Evolutionary conservation across 92 coral and sea anemone species (phyloP).

Genomic region (Phenganax subtilis): DNA sequence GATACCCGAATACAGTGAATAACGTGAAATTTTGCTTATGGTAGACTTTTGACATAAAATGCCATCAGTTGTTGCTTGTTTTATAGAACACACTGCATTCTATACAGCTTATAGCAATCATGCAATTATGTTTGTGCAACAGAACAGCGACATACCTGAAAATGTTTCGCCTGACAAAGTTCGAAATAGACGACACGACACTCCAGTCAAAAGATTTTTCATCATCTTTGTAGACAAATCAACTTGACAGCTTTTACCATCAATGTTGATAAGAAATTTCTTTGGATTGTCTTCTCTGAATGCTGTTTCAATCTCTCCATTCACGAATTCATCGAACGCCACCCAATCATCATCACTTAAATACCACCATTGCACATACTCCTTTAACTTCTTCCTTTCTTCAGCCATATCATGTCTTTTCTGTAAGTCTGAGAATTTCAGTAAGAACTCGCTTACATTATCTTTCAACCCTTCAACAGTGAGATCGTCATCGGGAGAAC

Average conservation of each 20-base stretch:
- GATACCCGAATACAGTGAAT: no score
- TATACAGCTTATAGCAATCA: neutral
- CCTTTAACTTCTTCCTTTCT: neutral
- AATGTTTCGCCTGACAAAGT: constrained; percentile 33
- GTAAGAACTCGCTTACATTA: constrained; percentile 3
- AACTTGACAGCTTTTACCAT: constrained; percentile 48
- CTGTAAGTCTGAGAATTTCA: neutral
- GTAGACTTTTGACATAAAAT: no score
- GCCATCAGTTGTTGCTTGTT: no score
- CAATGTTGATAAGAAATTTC: constrained; percentile 44
- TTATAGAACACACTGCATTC: neutral
- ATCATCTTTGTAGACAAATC: constrained; percentile 46
- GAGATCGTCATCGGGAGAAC: neutral
- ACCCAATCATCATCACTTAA: neutral
- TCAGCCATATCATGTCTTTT: neutral
- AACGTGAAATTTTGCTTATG: no score
- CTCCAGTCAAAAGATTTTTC: constrained; percentile 38
- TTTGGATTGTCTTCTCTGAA: constrained; percentile 36
- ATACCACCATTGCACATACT: constrained; percentile 21
- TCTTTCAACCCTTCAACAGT: neutral
- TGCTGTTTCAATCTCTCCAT: constrained; percentile 65
- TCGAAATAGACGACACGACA: constrained; percentile 28
- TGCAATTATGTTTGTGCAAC: neutral
- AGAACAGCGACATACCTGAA: constrained; percentile 24
- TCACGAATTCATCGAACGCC: constrained; percentile 49